Conservation (phyloP, 2,113 vertebrate species). For the Orientallactaga bullata region DNA sequence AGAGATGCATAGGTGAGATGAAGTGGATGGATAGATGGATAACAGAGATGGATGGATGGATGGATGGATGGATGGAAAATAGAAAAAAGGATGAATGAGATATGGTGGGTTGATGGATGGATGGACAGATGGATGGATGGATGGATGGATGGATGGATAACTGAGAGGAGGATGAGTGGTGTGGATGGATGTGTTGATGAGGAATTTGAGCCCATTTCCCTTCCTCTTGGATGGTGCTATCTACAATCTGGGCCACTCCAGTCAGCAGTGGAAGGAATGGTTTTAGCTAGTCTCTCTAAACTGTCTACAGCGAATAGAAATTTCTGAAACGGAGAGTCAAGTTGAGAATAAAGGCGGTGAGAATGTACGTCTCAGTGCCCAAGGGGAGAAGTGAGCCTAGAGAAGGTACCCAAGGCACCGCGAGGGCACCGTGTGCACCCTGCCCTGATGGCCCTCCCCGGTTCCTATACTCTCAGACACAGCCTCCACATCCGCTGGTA, state of each 20-base stretch:
- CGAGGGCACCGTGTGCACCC: accelerated
- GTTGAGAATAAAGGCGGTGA: accelerated
- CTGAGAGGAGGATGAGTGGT: too few species aligned
- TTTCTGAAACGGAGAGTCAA: neutral
- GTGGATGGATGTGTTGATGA: neutral
- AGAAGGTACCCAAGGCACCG: too few species aligned
- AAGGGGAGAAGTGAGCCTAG: neutral
- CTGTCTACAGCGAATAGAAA: neutral
- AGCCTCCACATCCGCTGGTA: accelerated
- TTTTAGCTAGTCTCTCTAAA: neutral
- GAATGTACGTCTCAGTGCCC: neutral
- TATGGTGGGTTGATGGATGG: neutral
- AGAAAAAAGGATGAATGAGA: too few species aligned
- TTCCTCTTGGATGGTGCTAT: too few species aligned
- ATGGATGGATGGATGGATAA: accelerated
- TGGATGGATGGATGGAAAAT: too few species aligned
- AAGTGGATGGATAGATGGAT: too few species aligned
- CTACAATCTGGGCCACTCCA: neutral
- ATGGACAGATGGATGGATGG: too few species aligned
- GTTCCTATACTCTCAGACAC: neutral
- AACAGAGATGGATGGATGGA: neutral
- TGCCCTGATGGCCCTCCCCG: too few species aligned
- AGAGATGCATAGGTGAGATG: too few species aligned
- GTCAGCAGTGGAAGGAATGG: too few species aligned
- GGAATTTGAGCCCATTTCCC: neutral